Evolutionary conservation across 1,140 invertebrate genomes (phyloP).

Genomic region (Phthorimaea operculella): DNA sequence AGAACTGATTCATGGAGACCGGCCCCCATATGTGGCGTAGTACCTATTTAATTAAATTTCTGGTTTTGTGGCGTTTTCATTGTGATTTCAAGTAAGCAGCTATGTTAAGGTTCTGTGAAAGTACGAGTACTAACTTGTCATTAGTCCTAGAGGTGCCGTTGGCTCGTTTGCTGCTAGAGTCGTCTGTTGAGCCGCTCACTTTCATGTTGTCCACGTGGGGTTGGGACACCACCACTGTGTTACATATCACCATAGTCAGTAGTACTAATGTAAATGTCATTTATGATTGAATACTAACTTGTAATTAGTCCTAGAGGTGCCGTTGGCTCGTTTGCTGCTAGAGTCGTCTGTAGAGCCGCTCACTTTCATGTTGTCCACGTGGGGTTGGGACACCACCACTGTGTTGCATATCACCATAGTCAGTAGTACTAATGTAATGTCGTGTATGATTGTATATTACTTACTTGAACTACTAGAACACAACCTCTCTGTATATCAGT

Average conservation of each 20-base stretch:
- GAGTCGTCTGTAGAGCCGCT: conserved; percentile 72
- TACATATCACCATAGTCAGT: conserved; percentile 91
- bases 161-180: conserved; percentile 50
- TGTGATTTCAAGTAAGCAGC: no score
- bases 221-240: conserved; percentile 95
- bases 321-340: conserved; percentile 48
- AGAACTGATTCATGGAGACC: no score
- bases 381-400: conserved; percentile 91
- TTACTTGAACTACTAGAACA: no score
- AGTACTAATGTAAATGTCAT: no score
- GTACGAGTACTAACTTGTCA: conserved; percentile 57
- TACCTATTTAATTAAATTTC: no score
- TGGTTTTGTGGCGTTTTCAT: no score
- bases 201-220: conserved; percentile 95
- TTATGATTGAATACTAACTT: no score
- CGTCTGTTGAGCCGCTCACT: conserved; percentile 74
- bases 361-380: conserved; percentile 89
- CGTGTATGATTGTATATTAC: no score
- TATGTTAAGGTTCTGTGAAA: no score
- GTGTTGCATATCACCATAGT: conserved; percentile 96
- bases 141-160: conserved; percentile 53
- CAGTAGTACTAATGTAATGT: no score
- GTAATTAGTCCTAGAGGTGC: conserved; percentile 50
- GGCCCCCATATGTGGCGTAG: no score
- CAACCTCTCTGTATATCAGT: no score